A percentile compares a stretch with the other conserved stretches of the same genome.
Evolutionary conservation across 37 sponge, comb jelly and placozoan species (phyloP).

Genomic region (Mnemiopsis leidyi): DNA sequence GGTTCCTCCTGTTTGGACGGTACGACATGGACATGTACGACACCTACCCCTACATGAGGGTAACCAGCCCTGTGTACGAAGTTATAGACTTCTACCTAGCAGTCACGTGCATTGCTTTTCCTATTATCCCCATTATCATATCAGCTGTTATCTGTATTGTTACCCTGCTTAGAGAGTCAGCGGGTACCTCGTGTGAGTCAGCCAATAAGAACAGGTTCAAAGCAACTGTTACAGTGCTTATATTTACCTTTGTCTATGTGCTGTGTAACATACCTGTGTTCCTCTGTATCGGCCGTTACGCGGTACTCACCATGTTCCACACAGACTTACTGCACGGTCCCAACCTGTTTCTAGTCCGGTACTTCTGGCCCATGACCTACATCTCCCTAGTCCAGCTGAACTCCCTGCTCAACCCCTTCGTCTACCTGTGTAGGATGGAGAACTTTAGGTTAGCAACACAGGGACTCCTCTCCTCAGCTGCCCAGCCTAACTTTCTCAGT

Average conservation of each 20-base stretch:
- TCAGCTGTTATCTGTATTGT: neutral
- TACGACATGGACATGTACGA: slow-evolving; percentile 7
- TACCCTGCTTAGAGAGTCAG: neutral
- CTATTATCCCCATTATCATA: neutral
- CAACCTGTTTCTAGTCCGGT: neutral
- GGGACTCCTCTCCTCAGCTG: neutral
- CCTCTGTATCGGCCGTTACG: neutral
- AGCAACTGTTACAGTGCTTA: neutral
- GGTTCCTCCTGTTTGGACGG: neutral
- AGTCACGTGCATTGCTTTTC: neutral
- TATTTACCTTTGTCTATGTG: neutral
- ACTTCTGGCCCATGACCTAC: slow-evolving; percentile 30
- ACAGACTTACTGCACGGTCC: neutral
- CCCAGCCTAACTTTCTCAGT: neutral
- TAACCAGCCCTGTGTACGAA: neutral
- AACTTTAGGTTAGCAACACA: neutral
- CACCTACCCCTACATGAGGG: slow-evolving; percentile 8
- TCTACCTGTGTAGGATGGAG: slow-evolving; percentile 33
- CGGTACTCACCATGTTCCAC: neutral
- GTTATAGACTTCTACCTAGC: slow-evolving; percentile 23
- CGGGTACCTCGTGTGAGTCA: neutral
- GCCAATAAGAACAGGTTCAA: neutral
- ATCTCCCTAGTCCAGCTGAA: neutral
- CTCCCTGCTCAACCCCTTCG: neutral
- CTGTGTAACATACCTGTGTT: slow-evolving; percentile 10